Conservation (phyloP, 2,888 invertebrate genomes). For the Hypena proboscidalis region DNA sequence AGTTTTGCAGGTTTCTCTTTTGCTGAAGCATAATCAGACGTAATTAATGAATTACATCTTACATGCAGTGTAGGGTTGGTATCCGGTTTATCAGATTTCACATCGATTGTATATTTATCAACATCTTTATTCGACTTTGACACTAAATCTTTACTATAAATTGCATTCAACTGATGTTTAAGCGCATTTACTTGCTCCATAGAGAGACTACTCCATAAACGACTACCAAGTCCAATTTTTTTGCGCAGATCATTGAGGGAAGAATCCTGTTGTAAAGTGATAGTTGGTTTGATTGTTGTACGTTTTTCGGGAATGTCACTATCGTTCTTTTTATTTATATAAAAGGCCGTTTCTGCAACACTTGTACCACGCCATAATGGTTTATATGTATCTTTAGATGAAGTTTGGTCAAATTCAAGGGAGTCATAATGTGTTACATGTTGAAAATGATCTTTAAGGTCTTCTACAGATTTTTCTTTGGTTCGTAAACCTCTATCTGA, state of each 20-base stretch:
- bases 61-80: slow-evolving; percentile 80
- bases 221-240: slow-evolving; percentile 88
- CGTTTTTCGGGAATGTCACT: slow-evolving; percentile 64
- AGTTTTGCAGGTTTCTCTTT: slow-evolving; percentile 68
- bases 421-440: slow-evolving; percentile 85
- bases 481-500: slow-evolving; percentile 91
- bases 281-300: slow-evolving; percentile 55
- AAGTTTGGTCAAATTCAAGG: slow-evolving; percentile 70
- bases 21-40: slow-evolving; percentile 66
- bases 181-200: slow-evolving; percentile 93
- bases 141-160: slow-evolving; percentile 88
- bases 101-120: slow-evolving; percentile 87
- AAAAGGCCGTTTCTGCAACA: slow-evolving; percentile 91
- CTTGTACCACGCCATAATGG: slow-evolving; percentile 94
- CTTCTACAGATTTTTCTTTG: slow-evolving; percentile 95
- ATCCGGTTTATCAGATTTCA: slow-evolving; percentile 69
- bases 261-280: slow-evolving; percentile 66
- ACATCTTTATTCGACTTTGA: slow-evolving; percentile 65
- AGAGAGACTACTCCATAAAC: slow-evolving; percentile 93
- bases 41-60: slow-evolving; percentile 84
- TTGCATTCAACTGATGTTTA: slow-evolving; percentile 92
- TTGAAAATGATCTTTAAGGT: slow-evolving; percentile 91
- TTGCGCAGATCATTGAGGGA: slow-evolving; percentile 74
- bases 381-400: slow-evolving; percentile 89
- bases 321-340: slow-evolving; percentile 87